phyloP scores from a whole-genome alignment of 1,140 invertebrate species.

The Papilio polytes region DNA sequence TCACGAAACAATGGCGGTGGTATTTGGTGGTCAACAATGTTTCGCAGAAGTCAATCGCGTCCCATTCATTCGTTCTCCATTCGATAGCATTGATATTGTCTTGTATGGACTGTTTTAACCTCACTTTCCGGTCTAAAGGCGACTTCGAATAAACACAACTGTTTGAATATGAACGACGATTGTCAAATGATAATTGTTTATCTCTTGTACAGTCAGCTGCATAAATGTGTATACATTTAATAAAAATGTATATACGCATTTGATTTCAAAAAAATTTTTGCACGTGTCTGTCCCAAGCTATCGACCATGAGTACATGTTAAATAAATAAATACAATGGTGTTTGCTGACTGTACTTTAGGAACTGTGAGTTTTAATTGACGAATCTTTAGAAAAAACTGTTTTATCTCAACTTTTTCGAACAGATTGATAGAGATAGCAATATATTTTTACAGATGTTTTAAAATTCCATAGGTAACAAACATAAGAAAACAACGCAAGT shows the following conservation, averaged over 20 bases:
- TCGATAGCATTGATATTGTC: conserved; percentile 19
- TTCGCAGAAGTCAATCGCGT: conserved; percentile 33
- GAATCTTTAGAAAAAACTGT: too few species aligned
- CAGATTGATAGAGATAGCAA: not conserved
- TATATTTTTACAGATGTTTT: not conserved
- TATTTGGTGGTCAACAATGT: conserved; percentile 26
- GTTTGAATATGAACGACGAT: not conserved
- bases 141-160: conserved; percentile 10
- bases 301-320: too few species aligned
- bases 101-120: conserved; percentile 33
- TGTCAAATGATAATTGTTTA: not conserved
- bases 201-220: not conserved
- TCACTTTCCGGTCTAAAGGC: conserved; percentile 28
- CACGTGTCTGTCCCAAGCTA: too few species aligned
- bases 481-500: not conserved
- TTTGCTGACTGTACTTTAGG: not conserved
- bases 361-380: not conserved
- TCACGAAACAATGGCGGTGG: conserved; percentile 31
- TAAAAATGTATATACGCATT: too few species aligned
- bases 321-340: too few species aligned
- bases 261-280: too few species aligned
- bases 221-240: too few species aligned
- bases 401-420: not conserved
- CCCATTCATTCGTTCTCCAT: conserved; percentile 33
- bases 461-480: not conserved